Base-by-base conservation (phyloP, 2,888 invertebrate species). In the Melangyna quadrimaculata region DNA sequence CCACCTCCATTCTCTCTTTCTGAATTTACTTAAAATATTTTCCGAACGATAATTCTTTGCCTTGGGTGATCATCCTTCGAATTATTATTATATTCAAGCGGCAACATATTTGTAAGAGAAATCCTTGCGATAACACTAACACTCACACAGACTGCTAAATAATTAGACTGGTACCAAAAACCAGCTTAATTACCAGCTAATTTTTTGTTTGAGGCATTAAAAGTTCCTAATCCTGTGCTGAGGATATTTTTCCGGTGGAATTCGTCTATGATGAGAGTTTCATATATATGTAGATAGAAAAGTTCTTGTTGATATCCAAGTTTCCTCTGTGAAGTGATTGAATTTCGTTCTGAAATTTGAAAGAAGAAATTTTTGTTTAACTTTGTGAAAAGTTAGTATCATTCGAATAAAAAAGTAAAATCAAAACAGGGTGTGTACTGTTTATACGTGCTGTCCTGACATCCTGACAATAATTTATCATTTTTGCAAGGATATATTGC, bases 41-140 rank as follows among this genome's bases (percentile, higher is more conserved):
- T 71, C 22, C 70, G 32, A 71, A 59, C 53, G 12, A 48, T 48
- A 70, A 65, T 67, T 75, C 35, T 59, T 35, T 70, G 55, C 45
- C 40, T 55, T 12, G 70, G 70, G 17, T 65, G 61, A 57, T 83
- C 40, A 63, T 78, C 48, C 57, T 48, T 48, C 48, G 63, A 27
- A 32, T 48, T 59, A 48, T 40, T 19, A 32, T 48, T 59, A 48
- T 40, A 24, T 70, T 27, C 37, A 57, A 71, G 70, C 12, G 74
- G 43, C 63, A 55, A 70, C 73, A 83, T 82, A 67, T 72, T 78
- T 78, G 53, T 19, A n/a, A n/a, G n/a, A 14, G 37, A 37, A 14
- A 40, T 80, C 70, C 48, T 32, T 48, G 22, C 5, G 12, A n/a
- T n/a, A n/a, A n/a, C n/a, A n/a, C n/a, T n/a, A n/a, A n/a, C n/a